These are phyloP conservation scores for Pelusios castaneus DNA, from an alignment of 2,113 vertebrate genomes.

Conservation along the genomic window DNA sequence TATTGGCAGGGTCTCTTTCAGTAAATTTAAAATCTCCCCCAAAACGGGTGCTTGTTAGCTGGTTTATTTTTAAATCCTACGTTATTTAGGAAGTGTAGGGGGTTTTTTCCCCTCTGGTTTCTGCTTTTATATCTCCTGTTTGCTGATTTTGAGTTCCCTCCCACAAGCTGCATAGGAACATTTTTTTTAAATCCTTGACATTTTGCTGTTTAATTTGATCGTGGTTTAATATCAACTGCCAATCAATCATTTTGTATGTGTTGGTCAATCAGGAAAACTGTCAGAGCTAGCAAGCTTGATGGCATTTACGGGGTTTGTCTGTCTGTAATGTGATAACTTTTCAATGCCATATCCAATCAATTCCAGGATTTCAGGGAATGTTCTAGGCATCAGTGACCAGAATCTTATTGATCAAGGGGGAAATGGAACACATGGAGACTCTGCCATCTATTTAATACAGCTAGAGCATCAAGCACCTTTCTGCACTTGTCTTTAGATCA, in stretches of 20 bases:
- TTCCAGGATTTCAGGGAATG: neutral
- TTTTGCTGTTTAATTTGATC: neutral
- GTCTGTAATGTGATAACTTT: neutral
- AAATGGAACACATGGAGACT: neutral
- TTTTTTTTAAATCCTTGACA: neutral
- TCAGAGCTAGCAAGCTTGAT: neutral
- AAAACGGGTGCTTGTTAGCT: neutral
- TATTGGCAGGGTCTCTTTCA: neutral
- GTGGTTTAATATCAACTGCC: neutral
- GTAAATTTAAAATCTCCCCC: neutral
- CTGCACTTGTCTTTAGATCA: neutral
- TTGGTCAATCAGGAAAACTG: neutral
- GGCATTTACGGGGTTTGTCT: neutral
- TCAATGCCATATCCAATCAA: neutral
- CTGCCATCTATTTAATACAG: neutral
- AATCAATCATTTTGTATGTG: neutral
- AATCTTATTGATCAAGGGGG: neutral
- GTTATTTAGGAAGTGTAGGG: neutral
- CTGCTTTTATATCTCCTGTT: neutral
- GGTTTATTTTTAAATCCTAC: neutral
- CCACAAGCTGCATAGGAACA: neutral
- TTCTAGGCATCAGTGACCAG: neutral
- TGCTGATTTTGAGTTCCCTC: neutral
- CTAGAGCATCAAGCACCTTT: neutral
- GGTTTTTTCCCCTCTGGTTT: fast-evolving